Conservation (phyloP, 2,113 vertebrate species). For the Motacilla alba region DNA sequence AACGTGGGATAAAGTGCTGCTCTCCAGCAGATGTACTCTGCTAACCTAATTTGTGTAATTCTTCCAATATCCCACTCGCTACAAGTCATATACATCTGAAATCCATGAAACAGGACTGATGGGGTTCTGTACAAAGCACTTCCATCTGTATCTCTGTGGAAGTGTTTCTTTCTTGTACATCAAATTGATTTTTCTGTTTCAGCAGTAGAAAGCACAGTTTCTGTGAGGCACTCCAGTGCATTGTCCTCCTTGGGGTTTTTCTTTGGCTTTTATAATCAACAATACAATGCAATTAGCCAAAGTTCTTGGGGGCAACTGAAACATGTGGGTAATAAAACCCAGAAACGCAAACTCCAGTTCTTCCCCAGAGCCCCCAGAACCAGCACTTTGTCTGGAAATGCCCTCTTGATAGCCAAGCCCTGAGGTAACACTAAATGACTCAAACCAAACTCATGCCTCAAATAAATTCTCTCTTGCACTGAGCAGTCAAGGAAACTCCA, state of each 20-base stretch:
- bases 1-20: not conserved
- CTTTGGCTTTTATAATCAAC: not conserved
- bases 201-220: not conserved
- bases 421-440: not conserved
- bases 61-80: not conserved
- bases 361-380: not conserved
- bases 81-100: not conserved
- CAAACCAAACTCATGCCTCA: not conserved
- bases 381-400: not conserved
- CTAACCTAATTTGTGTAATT: not conserved
- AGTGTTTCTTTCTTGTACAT: not conserved
- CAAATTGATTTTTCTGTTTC: not conserved
- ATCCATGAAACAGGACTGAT: not conserved
- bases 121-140: not conserved
- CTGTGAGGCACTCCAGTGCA: not conserved
- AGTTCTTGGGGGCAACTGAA: constrained; percentile 11
- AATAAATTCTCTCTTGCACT: not conserved
- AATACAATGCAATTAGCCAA: not conserved
- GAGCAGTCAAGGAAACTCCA: not conserved
- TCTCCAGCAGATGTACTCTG: not conserved
- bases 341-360: not conserved
- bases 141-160: not conserved
- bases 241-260: not conserved
- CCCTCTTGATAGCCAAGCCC: not conserved
- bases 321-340: not conserved